Conservation (phyloP, 2,113 vertebrate species). For the Salminus brasiliensis region DNA sequence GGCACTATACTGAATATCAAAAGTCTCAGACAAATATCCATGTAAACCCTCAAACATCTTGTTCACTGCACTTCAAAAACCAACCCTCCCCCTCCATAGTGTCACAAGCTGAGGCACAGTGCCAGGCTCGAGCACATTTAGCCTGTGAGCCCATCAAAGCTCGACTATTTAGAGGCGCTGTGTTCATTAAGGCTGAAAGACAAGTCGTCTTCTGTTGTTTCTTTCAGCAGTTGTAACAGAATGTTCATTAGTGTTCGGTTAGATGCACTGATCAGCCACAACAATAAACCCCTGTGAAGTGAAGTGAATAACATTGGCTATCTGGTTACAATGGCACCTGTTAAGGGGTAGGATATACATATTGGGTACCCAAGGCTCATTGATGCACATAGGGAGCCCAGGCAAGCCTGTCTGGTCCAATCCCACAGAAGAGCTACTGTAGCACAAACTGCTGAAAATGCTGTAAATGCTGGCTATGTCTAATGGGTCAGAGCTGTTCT, state of each 20-base stretch:
- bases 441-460: too few species aligned
- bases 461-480: too few species aligned
- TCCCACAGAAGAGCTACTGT: too few species aligned
- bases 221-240: neutral
- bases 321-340: too few species aligned
- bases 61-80: neutral
- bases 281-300: neutral
- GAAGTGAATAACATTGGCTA: too few species aligned
- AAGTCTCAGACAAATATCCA: neutral
- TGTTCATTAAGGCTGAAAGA: neutral
- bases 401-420: too few species aligned
- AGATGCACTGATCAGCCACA: too few species aligned
- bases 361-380: too few species aligned
- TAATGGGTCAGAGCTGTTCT: too few species aligned
- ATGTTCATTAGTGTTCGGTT: slow-evolving; percentile 1
- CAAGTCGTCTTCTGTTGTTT: neutral
- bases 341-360: too few species aligned
- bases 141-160: slow-evolving; percentile 15
- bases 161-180: slow-evolving; percentile 2
- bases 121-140: neutral
- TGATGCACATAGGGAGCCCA: too few species aligned
- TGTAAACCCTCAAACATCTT: slow-evolving; percentile 2
- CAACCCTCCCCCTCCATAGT: neutral
- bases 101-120: neutral
- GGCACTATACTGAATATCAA: too few species aligned